These are phyloP conservation scores for Parnassius mnemosyne DNA, from an alignment of 2,888 invertebrate genomes.

Conservation along the genomic window DNA sequence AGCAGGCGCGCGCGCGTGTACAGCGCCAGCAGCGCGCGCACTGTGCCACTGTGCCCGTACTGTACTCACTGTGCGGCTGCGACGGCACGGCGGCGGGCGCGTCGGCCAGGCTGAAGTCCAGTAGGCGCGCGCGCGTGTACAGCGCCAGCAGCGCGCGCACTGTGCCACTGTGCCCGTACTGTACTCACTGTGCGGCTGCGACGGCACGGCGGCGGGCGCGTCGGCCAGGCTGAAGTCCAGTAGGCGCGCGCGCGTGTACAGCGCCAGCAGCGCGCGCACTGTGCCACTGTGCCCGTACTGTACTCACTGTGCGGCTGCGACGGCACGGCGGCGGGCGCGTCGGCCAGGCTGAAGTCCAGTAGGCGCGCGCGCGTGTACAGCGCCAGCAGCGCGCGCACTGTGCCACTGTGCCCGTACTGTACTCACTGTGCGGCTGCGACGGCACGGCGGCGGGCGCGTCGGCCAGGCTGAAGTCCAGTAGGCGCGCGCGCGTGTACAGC, in stretches of 20 bases:
- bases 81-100: too few relatives aligned
- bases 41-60: too few relatives aligned
- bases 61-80: too few relatives aligned
- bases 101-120: slow-evolving; percentile 64
- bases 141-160: not conserved
- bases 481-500: slow-evolving; percentile 91
- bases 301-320: slow-evolving; percentile 45
- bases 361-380: slow-evolving; percentile 92
- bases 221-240: slow-evolving; percentile 68
- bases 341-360: slow-evolving; percentile 89
- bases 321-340: slow-evolving; percentile 77
- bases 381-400: slow-evolving; percentile 90
- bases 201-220: slow-evolving; percentile 49
- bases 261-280: not conserved
- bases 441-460: slow-evolving; percentile 80
- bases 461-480: slow-evolving; percentile 89
- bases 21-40: too few relatives aligned
- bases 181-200: slow-evolving; percentile 42
- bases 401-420: slow-evolving; percentile 84
- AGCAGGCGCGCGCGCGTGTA: too few relatives aligned
- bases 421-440: slow-evolving; percentile 71
- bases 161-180: not conserved
- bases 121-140: slow-evolving; percentile 49
- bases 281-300: not conserved
- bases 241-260: slow-evolving; percentile 39